Evolutionary conservation across 2,113 vertebrate genomes (phyloP), one percentile per base, ranked within the genome.

Genomic region (Psettodes erumei): DNA sequence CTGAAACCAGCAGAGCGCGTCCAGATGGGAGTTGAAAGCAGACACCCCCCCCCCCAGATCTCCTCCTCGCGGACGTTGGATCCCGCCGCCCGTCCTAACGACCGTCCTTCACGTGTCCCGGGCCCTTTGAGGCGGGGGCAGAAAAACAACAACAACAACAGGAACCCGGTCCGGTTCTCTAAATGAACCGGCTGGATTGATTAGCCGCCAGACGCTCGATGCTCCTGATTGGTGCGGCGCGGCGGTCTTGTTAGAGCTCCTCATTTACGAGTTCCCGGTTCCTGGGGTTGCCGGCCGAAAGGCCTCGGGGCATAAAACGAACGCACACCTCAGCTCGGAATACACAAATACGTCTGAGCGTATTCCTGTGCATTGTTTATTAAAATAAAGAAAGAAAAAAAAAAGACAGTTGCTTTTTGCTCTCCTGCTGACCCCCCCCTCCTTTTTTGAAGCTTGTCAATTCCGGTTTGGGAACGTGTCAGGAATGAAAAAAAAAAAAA

Each of bases 401-500:
- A 83, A 67, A 80, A 27, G 15, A 32, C 48, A 25, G 40, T 16
- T 86, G 30, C 67, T 66, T 68, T 83, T 77, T 64, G 33, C 78
- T 89, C 80, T 78, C 55, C 48, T 5, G 23, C 56, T 59, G 47
- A 79, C 75, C 83, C 42, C 56, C 33, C 72, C 64, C 77, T 84
- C 62, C 28, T 38, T 73, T 71, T 60, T 23, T n/a, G 8, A 86
- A 86, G 86, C 85, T 87, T 92, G 93, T 94, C 92, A 89, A 62
- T 75, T 86, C 81, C 79, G 68, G 84, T 94, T 91, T 89, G 88
- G 88, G 75, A 81, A 77, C 74, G 81, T 90, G 84, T 90, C 93
- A 86, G 63, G 76, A 87, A 74, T 89, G 75, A 92, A 92, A 83
- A 88, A n/a, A n/a, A n/a, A n/a, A n/a, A n/a, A 90, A 90, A 88